These are phyloP conservation scores for Tetraodon nigroviridis DNA, from an alignment of 2,113 vertebrate species.

Conservation along the genomic window DNA sequence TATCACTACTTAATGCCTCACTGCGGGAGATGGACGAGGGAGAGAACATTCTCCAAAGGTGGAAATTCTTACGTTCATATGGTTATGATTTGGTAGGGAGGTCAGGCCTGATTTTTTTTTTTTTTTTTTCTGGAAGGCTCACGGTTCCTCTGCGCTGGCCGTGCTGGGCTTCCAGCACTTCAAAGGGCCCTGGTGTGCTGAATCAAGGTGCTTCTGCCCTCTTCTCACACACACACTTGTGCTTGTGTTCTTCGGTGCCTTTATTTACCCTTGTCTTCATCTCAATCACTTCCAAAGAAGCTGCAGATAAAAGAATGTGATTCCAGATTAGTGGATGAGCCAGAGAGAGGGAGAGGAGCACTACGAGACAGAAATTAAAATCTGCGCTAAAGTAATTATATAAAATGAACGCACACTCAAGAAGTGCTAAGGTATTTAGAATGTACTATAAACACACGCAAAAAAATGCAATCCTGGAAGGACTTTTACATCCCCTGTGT, in stretches of 20 bases:
- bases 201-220: slow-evolving; percentile 90
- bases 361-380: slow-evolving; percentile 36
- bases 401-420: slow-evolving; percentile 2
- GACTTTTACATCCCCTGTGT: slow-evolving; percentile 18
- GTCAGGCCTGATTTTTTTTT: slow-evolving; percentile 82
- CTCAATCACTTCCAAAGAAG: slow-evolving; percentile 46
- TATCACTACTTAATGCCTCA: slow-evolving; percentile 95
- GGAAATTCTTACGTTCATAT: slow-evolving; percentile 90
- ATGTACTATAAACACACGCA: neutral
- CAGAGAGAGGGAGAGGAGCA: slow-evolving; percentile 26
- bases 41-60: slow-evolving; percentile 76
- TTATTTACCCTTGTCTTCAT: slow-evolving; percentile 42
- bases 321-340: slow-evolving; percentile 55
- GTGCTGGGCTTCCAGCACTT: slow-evolving; percentile 85
- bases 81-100: slow-evolving; percentile 97
- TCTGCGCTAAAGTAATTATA: neutral
- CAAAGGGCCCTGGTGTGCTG: slow-evolving; percentile 89
- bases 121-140: slow-evolving; percentile 72
- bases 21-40: slow-evolving; percentile 82
- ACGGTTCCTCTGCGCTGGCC: slow-evolving; percentile 86
- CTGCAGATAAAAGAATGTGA: slow-evolving; percentile 41
- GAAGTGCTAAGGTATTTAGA: neutral
- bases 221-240: slow-evolving; percentile 38
- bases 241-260: slow-evolving; percentile 43
- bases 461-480: slow-evolving; percentile 3